Evolutionary conservation across 2,888 invertebrate species (phyloP), one percentile per base, ranked within the genome.

Genomic region (Drosophila siamana): DNA sequence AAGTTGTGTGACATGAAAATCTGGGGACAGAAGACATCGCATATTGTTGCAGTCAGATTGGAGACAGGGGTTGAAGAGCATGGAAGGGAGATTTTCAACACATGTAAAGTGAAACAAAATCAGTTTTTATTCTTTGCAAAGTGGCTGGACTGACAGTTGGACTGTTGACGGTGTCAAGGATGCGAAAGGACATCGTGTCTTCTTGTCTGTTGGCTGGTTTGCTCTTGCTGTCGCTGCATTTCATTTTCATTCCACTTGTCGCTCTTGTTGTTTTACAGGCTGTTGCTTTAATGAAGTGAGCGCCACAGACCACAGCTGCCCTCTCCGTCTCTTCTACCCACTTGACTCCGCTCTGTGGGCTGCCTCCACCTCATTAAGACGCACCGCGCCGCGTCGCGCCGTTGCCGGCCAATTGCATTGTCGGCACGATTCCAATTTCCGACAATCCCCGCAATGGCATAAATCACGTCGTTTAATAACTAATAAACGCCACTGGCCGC

Each of bases 391-490:
- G 19, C 1, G n/a, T n/a, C 52, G 19, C n/a, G n/a, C n/a, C n/a
- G 69, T 66, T 78, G 52, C 55, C 50, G 77, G 61, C 68, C 80
- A 80, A 74, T 74, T 82, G 74, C 62, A 52, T 46, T 47, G 68
- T 46, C 69, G 50, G 61, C 61, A 41, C 40, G 60, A 48, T 62
- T 59, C 66, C 62, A 71, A 44, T 62, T 52, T 2, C 57, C 24
- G 28, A 44, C 41, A 30, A 52, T 41, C 26, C 6, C 7, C 48
- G 43, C 16, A 15, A 43, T 16, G 64, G 74, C 68, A 86, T 83
- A 84, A 83, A 86, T 84, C 88, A 88, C 77, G 66, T 68, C 69
- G 44, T 88, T 84, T 84, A 84, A 86, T 84, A 84, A 84, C 88
- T 84, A 84, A 84, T 88, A 88, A 84, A 74, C 86, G 86, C 61